phyloP scores from a whole-genome alignment of 2,113 vertebrate genomes.

The Rhodinocichla rosea region DNA sequence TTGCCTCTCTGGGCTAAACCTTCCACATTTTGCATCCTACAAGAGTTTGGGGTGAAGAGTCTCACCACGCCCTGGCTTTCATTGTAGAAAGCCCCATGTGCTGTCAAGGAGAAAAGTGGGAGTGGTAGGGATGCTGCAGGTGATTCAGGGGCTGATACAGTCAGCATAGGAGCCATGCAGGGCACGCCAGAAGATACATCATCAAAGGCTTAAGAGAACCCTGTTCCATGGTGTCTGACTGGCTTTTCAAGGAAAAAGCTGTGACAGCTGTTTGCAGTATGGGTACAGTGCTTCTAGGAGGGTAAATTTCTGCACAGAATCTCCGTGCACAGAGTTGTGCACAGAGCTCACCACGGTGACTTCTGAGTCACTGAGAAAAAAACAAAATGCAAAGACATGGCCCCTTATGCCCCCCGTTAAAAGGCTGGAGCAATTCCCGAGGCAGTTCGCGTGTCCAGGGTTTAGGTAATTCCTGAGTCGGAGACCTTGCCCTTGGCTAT shows the following conservation, averaged over 20 bases:
- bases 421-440: neutral
- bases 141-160: neutral
- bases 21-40: neutral
- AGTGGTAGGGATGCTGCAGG: neutral
- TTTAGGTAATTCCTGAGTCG: neutral
- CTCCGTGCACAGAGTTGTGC: neutral
- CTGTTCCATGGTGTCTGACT: neutral
- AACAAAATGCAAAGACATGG: neutral
- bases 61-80: neutral
- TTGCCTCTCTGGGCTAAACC: neutral
- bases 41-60: neutral
- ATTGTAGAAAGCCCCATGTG: neutral
- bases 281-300: rapidly evolving
- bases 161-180: neutral
- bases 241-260: neutral
- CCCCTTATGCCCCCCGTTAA: neutral
- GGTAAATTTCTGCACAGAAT: neutral
- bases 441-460: neutral
- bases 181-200: neutral
- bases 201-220: neutral
- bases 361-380: neutral
- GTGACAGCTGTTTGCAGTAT: neutral
- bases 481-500: neutral
- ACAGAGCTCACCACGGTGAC: neutral
- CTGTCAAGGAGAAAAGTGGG: neutral